Conservation (phyloP, 2,113 vertebrate species). For the Antechinus flavipes region DNA sequence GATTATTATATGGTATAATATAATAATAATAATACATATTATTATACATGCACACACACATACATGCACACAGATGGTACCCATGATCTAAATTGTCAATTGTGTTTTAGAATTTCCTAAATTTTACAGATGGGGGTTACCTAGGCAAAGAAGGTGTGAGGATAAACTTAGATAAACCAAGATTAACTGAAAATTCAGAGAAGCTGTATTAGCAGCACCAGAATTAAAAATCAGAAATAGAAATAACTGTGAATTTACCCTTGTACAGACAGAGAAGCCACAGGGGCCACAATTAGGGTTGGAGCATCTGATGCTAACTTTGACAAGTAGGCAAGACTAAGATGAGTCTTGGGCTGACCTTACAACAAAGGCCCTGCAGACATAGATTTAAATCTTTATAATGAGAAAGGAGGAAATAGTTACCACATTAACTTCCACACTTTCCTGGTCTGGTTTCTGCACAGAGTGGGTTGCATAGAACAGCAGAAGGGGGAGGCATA, state of each 20-base stretch:
- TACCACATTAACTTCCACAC: not conserved
- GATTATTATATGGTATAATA: not conserved
- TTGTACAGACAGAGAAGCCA: slow-evolving; percentile 32
- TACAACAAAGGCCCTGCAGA: not conserved
- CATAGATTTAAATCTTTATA: not conserved
- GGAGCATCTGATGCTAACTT: not conserved
- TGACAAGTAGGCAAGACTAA: not conserved
- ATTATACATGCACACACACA: not conserved
- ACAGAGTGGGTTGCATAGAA: not conserved
- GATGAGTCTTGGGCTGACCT: not conserved
- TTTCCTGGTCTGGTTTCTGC: not conserved
- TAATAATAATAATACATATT: no score
- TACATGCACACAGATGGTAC: not conserved
- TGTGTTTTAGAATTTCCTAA: not conserved
- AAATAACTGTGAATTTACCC: slow-evolving; percentile 38
- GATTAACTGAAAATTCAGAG: not conserved
- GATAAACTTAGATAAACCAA: not conserved
- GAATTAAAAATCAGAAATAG: not conserved
- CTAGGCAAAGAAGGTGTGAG: not conserved
- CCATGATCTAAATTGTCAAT: not conserved
- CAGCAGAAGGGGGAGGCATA: not conserved
- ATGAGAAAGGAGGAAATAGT: slow-evolving; percentile 10
- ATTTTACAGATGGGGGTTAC: slow-evolving; percentile 15
- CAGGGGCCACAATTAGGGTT: not conserved
- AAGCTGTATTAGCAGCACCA: not conserved